Conservation (phyloP, 2,113 vertebrate species). For the Hyaena hyaena region DNA sequence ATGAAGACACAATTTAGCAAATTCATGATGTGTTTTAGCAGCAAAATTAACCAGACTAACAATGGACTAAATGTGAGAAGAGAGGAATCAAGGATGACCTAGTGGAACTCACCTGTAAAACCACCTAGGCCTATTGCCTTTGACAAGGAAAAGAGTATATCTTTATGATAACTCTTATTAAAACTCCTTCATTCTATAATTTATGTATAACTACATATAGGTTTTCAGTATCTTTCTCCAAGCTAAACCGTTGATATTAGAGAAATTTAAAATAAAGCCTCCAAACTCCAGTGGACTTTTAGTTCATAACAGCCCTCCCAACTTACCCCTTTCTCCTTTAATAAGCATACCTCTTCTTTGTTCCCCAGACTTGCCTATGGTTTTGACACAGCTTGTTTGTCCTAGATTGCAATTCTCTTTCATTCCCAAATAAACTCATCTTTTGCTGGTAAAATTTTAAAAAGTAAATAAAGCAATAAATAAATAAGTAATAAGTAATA, state of each 20-base stretch:
- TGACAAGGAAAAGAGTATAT: not conserved
- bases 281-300: not conserved
- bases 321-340: not conserved
- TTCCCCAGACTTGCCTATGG: not conserved
- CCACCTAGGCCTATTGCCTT: not conserved
- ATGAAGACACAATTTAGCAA: not conserved
- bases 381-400: not conserved
- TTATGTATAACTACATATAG: not conserved
- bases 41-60: not conserved
- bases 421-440: not conserved
- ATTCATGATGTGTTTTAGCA: not conserved
- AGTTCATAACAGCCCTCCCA: not conserved
- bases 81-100: not conserved
- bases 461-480: not conserved
- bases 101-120: not conserved
- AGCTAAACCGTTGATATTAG: constrained; percentile 6
- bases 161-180: constrained; percentile 3
- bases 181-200: constrained; percentile 16
- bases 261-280: not conserved
- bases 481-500: not conserved
- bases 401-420: not conserved
- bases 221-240: not conserved
- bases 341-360: not conserved
- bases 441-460: not conserved
- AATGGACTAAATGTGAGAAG: not conserved